A percentile compares a stretch with the other conserved stretches of the same genome.
phyloP scores from a whole-genome alignment of 2,888 invertebrate genomes.

The Alcis repandata region DNA sequence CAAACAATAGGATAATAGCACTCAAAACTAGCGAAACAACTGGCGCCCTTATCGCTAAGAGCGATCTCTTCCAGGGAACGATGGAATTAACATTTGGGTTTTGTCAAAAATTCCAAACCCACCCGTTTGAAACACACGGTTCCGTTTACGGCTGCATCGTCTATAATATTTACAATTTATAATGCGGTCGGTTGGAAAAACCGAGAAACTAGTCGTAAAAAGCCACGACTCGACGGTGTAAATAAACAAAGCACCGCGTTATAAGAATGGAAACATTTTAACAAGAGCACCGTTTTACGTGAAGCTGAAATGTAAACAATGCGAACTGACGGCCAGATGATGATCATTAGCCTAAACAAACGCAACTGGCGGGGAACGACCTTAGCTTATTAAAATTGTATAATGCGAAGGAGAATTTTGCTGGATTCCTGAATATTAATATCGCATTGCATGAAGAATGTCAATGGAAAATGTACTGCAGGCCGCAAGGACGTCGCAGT shows the following conservation, averaged over 20 bases:
- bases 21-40: too few relatives aligned
- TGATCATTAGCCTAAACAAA: constrained; percentile 44
- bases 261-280: constrained; percentile 41
- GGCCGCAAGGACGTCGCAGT: constrained; percentile 67
- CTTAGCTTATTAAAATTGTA: constrained; percentile 47
- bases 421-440: constrained; percentile 34
- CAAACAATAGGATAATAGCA: too few relatives aligned
- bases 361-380: constrained; percentile 39
- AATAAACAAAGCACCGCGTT: constrained; percentile 38
- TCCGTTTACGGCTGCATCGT: constrained; percentile 10
- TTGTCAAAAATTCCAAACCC: too few relatives aligned
- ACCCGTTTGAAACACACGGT: background rate
- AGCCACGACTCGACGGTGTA: constrained; percentile 37
- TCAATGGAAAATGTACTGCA: constrained; percentile 60
- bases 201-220: constrained; percentile 39
- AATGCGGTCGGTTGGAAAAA: constrained; percentile 17
- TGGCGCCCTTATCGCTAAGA: too few relatives aligned
- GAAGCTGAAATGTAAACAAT: constrained; percentile 40
- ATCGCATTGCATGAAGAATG: constrained; percentile 50
- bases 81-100: too few relatives aligned
- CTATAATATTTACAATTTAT: constrained; percentile 23
- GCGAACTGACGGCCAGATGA: constrained; percentile 31
- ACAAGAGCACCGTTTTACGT: constrained; percentile 26
- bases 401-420: constrained; percentile 39
- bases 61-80: too few relatives aligned